phyloP scores from a whole-genome alignment of 2,113 vertebrate species.

The Eonycteris spelaea region DNA sequence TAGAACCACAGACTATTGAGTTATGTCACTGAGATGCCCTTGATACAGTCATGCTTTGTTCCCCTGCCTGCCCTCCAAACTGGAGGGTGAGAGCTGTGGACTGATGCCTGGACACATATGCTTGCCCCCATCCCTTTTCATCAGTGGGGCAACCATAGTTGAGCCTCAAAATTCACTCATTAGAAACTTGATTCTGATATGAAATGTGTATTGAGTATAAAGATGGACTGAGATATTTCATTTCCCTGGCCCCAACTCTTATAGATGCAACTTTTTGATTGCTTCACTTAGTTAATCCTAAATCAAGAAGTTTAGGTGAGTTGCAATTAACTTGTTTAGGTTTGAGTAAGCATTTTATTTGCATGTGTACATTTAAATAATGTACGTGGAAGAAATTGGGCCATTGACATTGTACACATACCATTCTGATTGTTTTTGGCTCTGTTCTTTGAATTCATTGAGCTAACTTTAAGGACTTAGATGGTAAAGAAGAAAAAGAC shows the following conservation, averaged over 20 bases:
- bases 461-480: neutral
- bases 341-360: neutral
- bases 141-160: neutral
- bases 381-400: neutral
- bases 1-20: neutral
- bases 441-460: neutral
- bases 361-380: neutral
- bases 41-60: neutral
- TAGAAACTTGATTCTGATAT: neutral
- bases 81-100: neutral
- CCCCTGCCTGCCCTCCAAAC: neutral
- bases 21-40: neutral
- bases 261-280: neutral
- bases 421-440: neutral
- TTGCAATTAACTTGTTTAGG: neutral
- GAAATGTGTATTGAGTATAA: neutral
- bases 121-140: neutral
- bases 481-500: neutral
- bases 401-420: neutral
- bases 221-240: neutral
- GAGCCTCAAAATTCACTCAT: neutral
- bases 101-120: neutral
- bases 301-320: neutral
- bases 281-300: neutral
- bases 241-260: neutral